Evolutionary conservation across 2,888 invertebrate species (phyloP), one percentile per base, ranked within the genome.

Genomic region (Drosophila eohydei): DNA sequence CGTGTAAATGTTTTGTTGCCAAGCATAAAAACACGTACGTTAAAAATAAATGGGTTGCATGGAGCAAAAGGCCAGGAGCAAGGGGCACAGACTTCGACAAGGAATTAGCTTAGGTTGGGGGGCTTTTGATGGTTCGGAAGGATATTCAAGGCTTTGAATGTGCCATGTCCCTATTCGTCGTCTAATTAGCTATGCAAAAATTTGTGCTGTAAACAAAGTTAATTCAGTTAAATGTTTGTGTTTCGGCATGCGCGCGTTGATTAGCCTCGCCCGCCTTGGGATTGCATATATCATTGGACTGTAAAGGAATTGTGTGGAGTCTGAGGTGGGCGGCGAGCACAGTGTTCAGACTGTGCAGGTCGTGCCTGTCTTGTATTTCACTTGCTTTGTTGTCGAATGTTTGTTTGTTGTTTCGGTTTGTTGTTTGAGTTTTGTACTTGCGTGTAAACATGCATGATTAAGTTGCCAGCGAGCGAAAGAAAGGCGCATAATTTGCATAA

Each of bases 401-500:
- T 34, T 51, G 34, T 76, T 84, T 78, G 73, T 54, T 54, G 54
- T 54, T 54, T 54, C 50, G 55, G 65, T 50, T 72, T 75, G 71
- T 61, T 85, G 84, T 87, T 86, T 87, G 81, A 83, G 78, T 86
- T 86, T 82, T 71, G 74, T 87, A 81, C 83, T 86, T 81, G 80
- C 86, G 82, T 86, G 85, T 87, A 86, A 86, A 87, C 87, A 87
- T 78, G 85, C 87, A 87, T 86, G 85, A 87, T 86, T 87, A 87
- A 86, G 81, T 80, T 86, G 80, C 62, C 72, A 74, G 66, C 51
- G 12, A 55, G 48, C 21, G 71, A 71, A 73, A 80, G 66, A 61
- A 70, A 64, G 69, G 41, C 57, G 40, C 54, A 52, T 61, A 61
- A 82, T 86, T 79, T 80, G 74, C 82, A 83, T 87, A 86, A 78